Base-by-base conservation (phyloP, 2,888 invertebrate genomes). In the Melanargia galathea region DNA sequence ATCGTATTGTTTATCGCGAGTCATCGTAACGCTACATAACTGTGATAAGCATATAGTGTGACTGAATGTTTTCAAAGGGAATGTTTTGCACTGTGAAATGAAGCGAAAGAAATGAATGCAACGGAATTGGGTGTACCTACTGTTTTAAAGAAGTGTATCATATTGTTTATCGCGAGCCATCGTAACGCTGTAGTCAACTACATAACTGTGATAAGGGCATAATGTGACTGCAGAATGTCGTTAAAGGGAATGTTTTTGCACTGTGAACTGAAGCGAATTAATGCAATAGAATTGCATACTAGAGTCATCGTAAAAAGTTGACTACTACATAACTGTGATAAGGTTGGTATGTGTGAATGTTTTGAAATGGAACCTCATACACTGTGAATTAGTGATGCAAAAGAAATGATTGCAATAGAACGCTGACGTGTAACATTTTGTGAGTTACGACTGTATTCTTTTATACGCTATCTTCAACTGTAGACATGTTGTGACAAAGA, bases 1-100 rank as follows among this genome's bases (percentile, higher is more conserved):
- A 67, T 65, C 46, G 62, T 49, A 62, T 64, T 68, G 63, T 70
- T 64, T 10, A 11, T 22, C 10, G 18, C 1, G 20, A 64, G 20
- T 65, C 70, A 69, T 60, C 66, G 62, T 67, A 65, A 59, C 60
- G 66, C 64, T 63, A 67, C 64, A 67, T 52, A 66, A 66, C 64
- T 54, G 60, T 60, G 65, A 68, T 66, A 64, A 60, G 45, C 60
- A 66, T 52, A 52, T 66, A 66, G 62, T 49, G 54, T 33, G 46
- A 57, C 68, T 62, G 20, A 64, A 64, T 64, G 38, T 46, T 65
- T 60, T 58, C 43, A 35, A 63, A 60, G 38, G 24, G 13, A 16
- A 63, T 33, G 18, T 24, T 38, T 49, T 30, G 30, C 30, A 48
- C 26, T n/a, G 49, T 49, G 16, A 16, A 43, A 7, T 51, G 20